Evolutionary conservation across 2,888 invertebrate species (phyloP).

Genomic region (Philereme vetulata): DNA sequence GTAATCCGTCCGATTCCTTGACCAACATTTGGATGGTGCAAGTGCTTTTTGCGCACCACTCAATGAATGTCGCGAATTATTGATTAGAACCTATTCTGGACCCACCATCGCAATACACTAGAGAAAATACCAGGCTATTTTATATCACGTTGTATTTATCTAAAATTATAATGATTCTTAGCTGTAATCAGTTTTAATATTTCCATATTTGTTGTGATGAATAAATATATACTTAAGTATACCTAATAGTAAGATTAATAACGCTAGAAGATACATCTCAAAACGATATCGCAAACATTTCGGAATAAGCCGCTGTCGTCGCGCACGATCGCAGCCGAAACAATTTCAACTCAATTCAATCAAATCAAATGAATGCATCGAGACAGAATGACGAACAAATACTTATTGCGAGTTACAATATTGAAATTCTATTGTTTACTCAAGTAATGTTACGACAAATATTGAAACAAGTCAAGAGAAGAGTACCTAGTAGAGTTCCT

Average conservation of each 20-base stretch:
- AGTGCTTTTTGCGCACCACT: conserved; percentile 39
- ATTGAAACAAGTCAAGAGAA: background rate
- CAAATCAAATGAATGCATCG: conserved; percentile 41
- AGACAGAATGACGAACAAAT: conserved; percentile 38
- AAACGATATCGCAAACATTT: conserved; percentile 3
- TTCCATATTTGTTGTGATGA: no score
- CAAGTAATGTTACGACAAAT: conserved; percentile 22
- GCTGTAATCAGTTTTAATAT: no score
- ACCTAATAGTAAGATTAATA: no score
- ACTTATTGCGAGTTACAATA: conserved; percentile 27
- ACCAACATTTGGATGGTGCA: conserved; percentile 45
- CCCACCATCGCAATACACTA: no score
- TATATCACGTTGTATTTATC: no score
- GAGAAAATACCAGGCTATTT: no score
- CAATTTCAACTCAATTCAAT: conserved; percentile 30
- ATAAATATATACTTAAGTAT: no score
- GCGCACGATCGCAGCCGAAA: conserved; percentile 37
- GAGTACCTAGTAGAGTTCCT: no score
- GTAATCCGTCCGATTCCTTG: conserved; percentile 43
- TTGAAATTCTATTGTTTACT: conserved; percentile 21
- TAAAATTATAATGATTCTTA: no score
- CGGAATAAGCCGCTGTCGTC: conserved; percentile 30
- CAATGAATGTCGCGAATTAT: conserved; percentile 27
- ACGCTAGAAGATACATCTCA: background rate
- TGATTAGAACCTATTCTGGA: conserved; percentile 26